These are phyloP conservation scores for Chondrilla cf. caribensis DNA, from an alignment of 37 sponge, comb jelly and placozoan genomes.

Conservation along the genomic window DNA sequence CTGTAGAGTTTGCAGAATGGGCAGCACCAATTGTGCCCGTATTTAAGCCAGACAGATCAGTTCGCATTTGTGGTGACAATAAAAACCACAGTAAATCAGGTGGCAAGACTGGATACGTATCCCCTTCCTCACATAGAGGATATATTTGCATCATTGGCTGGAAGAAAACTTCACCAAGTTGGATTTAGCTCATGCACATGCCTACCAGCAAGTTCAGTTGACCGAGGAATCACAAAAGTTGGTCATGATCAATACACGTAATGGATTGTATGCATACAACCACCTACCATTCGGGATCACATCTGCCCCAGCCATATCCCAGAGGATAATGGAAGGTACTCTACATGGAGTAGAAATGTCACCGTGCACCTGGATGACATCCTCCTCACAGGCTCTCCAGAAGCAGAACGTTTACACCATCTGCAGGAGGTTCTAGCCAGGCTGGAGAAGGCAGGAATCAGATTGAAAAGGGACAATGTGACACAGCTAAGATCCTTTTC, in stretches of 20 bases:
- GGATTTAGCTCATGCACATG: neutral
- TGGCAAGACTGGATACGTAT: neutral
- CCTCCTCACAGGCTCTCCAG: too few relatives aligned
- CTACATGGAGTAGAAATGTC: too few relatives aligned
- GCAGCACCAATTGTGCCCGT: conserved; percentile 5
- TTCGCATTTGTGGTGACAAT: neutral
- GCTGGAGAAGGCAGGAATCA: too few relatives aligned
- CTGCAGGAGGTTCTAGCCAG: too few relatives aligned
- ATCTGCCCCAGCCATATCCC: too few relatives aligned
- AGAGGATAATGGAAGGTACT: too few relatives aligned
- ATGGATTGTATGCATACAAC: neutral
- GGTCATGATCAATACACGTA: neutral
- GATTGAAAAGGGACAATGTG: too few relatives aligned
- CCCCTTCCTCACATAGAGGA: neutral
- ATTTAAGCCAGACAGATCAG: neutral
- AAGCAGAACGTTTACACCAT: too few relatives aligned
- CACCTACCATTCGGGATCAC: too few relatives aligned
- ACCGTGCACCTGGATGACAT: too few relatives aligned
- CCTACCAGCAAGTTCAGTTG: neutral
- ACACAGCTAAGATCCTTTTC: too few relatives aligned
- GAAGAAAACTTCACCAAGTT: neutral
- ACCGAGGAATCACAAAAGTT: neutral
- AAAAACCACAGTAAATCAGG: neutral
- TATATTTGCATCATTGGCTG: neutral
- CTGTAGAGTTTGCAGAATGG: neutral